A percentile compares a stretch with the other conserved stretches of the same genome.
These are phyloP conservation scores for Boloria selene DNA, from an alignment of 2,888 invertebrate genomes.

Conservation along the genomic window DNA sequence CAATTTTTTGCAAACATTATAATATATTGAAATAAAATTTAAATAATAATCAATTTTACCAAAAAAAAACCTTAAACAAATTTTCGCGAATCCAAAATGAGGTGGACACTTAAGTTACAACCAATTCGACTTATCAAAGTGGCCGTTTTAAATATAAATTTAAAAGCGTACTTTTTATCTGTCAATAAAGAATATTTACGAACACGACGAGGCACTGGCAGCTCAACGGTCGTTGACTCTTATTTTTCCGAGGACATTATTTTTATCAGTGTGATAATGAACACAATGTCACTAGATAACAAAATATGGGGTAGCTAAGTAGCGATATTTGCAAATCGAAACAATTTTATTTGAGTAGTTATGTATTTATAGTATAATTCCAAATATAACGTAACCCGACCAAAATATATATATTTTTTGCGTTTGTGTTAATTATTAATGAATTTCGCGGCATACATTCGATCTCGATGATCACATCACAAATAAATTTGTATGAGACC, in stretches of 20 bases:
- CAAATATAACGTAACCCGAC: background rate
- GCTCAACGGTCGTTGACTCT: conserved; percentile 49
- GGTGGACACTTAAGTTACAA: background rate
- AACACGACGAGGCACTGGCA: conserved; percentile 36
- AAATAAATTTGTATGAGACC: conserved; percentile 20
- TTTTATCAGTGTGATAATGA: conserved; percentile 42
- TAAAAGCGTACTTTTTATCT: conserved; percentile 35
- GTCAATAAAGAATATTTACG: conserved; percentile 39
- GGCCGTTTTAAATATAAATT: conserved; percentile 13
- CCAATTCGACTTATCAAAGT: background rate
- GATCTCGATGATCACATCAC: conserved; percentile 17
- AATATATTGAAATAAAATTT: background rate
- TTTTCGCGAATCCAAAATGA: background rate
- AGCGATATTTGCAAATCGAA: conserved; percentile 16
- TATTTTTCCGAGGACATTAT: conserved; percentile 42
- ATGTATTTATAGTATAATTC: background rate
- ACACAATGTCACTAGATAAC: conserved; percentile 43
- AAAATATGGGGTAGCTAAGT: conserved; percentile 12
- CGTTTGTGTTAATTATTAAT: conserved; percentile 7
- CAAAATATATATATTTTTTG: conserved; percentile 14
- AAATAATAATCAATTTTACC: background rate
- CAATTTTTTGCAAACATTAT: background rate
- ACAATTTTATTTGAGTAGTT: conserved; percentile 2
- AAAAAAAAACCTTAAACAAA: conserved; percentile 5
- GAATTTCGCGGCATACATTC: conserved; percentile 15